Conservation (phyloP, 2,797 vertebrate genomes). For the Gastrophryne carolinensis region DNA sequence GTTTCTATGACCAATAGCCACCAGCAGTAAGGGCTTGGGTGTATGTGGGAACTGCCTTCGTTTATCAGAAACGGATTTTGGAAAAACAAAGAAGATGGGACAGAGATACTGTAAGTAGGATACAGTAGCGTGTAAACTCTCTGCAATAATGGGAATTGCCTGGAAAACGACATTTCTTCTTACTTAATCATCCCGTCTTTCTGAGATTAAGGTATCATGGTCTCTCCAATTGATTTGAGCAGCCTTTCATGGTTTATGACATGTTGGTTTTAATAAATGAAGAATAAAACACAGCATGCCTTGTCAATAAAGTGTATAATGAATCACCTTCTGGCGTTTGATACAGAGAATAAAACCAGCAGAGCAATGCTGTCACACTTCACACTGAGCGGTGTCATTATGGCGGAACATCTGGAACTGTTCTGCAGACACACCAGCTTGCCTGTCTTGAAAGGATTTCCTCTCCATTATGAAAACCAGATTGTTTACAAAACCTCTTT, state of each 20-base stretch:
- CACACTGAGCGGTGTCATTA: constrained; percentile 29
- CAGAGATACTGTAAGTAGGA: too few species aligned
- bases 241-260: not conserved
- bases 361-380: not conserved
- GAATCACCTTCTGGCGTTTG: not conserved
- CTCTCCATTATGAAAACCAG: constrained; percentile 57
- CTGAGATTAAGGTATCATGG: not conserved
- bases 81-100: too few species aligned
- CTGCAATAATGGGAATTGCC: too few species aligned
- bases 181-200: not conserved
- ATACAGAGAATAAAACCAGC: constrained; percentile 4
- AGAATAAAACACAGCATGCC: not conserved
- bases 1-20: too few species aligned
- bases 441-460: constrained; percentile 61
- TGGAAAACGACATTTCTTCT: too few species aligned
- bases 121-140: too few species aligned
- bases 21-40: too few species aligned
- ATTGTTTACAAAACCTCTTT: constrained; percentile 54
- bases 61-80: too few species aligned
- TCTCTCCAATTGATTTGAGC: not conserved
- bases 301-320: not conserved
- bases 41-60: too few species aligned
- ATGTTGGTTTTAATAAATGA: not conserved
- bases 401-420: constrained; percentile 63
- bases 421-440: constrained; percentile 61